Percentiles rank a stretch among this genome's conserved stretches.
phyloP scores from a whole-genome alignment of 1,140 invertebrate species.

The Atopsyche davidsoni region DNA sequence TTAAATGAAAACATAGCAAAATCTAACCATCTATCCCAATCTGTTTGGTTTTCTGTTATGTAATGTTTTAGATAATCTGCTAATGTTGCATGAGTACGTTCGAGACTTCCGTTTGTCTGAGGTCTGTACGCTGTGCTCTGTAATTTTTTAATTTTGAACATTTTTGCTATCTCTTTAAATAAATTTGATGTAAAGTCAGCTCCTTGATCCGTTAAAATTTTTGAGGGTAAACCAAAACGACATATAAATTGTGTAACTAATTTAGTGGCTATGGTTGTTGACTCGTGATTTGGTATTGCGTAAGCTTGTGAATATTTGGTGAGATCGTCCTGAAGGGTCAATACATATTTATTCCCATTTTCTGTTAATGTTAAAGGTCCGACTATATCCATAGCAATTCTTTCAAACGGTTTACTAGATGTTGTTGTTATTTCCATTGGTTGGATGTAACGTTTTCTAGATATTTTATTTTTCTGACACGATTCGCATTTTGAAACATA shows the following conservation, averaged over 20 bases:
- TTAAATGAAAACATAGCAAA: conserved; percentile 6
- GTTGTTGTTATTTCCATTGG: conserved; percentile 35
- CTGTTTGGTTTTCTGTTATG: too few relatives aligned
- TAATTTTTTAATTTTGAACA: conserved; percentile 31
- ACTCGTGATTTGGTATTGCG: conserved; percentile 32
- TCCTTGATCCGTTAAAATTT: too few relatives aligned
- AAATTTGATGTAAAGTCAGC: too few relatives aligned
- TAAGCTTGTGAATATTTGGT: conserved; percentile 34
- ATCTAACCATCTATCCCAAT: conserved; percentile 9
- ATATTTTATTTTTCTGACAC: conserved; percentile 33
- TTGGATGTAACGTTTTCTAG: conserved; percentile 23
- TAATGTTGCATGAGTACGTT: too few relatives aligned
- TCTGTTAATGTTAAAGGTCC: conserved; percentile 32
- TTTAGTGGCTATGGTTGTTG: conserved; percentile 32
- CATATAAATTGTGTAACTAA: too few relatives aligned
- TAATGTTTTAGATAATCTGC: too few relatives aligned
- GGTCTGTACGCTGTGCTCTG: too few relatives aligned
- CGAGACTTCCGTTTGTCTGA: too few relatives aligned
- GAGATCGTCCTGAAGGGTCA: conserved; percentile 35
- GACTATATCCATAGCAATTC: conserved; percentile 32
- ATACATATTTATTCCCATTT: conserved; percentile 29
- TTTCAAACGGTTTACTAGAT: conserved; percentile 29
- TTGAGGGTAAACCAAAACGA: too few relatives aligned
- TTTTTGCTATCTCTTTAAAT: conserved; percentile 16
- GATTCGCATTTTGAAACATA: conserved; percentile 31